These are phyloP conservation scores for Drosophila parvula DNA, from an alignment of 1,140 invertebrate genomes.

Conservation along the genomic window DNA sequence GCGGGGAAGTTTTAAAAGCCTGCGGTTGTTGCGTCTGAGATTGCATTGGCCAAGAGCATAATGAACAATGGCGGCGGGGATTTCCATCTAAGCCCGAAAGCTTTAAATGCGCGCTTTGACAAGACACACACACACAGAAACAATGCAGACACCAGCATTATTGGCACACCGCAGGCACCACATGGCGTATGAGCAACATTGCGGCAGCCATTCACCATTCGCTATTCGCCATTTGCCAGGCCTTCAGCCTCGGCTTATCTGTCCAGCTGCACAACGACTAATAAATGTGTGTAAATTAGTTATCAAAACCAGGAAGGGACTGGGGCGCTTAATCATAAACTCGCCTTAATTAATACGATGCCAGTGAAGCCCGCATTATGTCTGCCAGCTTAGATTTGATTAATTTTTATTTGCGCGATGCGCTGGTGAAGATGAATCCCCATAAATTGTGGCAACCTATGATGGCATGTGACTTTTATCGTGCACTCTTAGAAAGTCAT, in stretches of 20 bases:
- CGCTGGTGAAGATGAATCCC: background rate
- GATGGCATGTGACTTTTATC: background rate
- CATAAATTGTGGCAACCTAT: background rate
- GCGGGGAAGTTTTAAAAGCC: background rate
- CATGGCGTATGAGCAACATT: slow-evolving; percentile 70
- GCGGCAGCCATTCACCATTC: slow-evolving; percentile 19
- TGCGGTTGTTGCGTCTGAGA: slow-evolving; percentile 36
- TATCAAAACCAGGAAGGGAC: slow-evolving; percentile 52
- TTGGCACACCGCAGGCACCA: slow-evolving; percentile 56
- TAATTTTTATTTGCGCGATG: slow-evolving; percentile 39
- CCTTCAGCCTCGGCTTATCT: slow-evolving; percentile 55
- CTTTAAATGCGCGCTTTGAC: slow-evolving; percentile 64
- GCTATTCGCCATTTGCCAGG: slow-evolving; percentile 36
- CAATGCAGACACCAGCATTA: slow-evolving; percentile 47
- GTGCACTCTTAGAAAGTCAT: background rate
- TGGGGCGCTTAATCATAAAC: slow-evolving; percentile 69
- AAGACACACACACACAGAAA: slow-evolving; percentile 10
- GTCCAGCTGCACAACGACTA: slow-evolving; percentile 68
- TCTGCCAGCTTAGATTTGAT: slow-evolving; percentile 48
- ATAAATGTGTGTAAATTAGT: slow-evolving; percentile 79
- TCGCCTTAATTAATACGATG: slow-evolving; percentile 74
- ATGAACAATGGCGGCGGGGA: slow-evolving; percentile 68
- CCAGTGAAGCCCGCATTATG: slow-evolving; percentile 27
- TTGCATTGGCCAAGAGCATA: slow-evolving; percentile 53
- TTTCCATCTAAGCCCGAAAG: slow-evolving; percentile 66